phyloP scores from a whole-genome alignment of 2,113 vertebrate species.

The Cromileptes altivelis region DNA sequence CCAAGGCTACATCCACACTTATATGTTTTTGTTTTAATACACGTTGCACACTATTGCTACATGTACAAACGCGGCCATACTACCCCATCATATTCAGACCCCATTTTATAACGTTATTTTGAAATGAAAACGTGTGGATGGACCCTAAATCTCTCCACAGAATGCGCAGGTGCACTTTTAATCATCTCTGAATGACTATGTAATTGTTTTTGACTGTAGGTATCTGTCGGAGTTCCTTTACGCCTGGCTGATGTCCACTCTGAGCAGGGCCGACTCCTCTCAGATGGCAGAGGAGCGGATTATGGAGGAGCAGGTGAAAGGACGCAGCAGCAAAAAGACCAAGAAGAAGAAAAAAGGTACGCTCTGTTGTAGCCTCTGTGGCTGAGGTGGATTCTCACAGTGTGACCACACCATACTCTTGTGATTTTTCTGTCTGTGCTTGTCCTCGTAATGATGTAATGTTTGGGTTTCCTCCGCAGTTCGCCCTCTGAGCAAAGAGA shows the following conservation, averaged over 20 bases:
- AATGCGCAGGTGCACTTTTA: background rate
- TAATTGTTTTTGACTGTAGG: conserved; percentile 80
- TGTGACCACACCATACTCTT: background rate
- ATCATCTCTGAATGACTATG: background rate
- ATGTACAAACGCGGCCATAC: too few species aligned
- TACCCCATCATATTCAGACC: too few species aligned
- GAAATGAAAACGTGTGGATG: too few species aligned
- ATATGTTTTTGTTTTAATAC: too few species aligned
- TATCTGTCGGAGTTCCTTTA: conserved; percentile 98
- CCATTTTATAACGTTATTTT: too few species aligned
- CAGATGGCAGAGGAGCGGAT: conserved; percentile 98
- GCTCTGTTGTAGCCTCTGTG: background rate
- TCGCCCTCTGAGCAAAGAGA: conserved; percentile 96
- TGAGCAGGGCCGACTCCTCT: conserved; percentile 97
- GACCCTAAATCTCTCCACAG: background rate
- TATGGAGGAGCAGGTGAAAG: conserved; percentile 96
- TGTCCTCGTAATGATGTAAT: background rate
- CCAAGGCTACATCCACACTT: too few species aligned
- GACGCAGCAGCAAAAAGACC: conserved; percentile 97
- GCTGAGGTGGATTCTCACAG: background rate
- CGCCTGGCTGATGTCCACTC: conserved; percentile 98
- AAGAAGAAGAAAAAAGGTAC: conserved; percentile 99
- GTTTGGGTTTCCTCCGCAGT: conserved; percentile 80
- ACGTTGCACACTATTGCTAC: too few species aligned
- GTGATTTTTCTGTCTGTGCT: background rate